Base-by-base conservation (phyloP, 2,888 invertebrate genomes). In the Mythimna albipuncta region DNA sequence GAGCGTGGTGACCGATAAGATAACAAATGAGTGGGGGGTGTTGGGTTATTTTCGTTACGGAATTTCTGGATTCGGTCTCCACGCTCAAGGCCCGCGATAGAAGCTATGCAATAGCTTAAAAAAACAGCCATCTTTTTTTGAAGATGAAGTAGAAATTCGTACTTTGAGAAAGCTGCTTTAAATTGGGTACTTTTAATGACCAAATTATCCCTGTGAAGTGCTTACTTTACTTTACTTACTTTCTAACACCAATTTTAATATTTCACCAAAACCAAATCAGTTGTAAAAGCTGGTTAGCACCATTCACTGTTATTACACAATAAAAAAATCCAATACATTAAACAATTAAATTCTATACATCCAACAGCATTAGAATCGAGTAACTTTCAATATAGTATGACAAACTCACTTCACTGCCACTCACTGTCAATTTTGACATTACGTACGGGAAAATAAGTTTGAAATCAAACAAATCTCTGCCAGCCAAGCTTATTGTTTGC, bases 321-420 rank as follows among this genome's bases (percentile, higher is more conserved):
- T 44, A 44, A 44, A 47, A 26, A 52, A 52, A n/a, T 19, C 2
- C 6, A 19, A 50, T 5, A n/a, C n/a, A n/a, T 2, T 19, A 16
- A n/a, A n/a, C n/a, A n/a, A 19, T 50, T 0, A 13, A 50, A 19
- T 50, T 47, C 38, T 16, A 69, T 58, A 41, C 2, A 10, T 19
- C 6, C 0, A 38, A n/a, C 26, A 6, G 47, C 11, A 16, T 35
- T 0, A 19, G 7, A 1, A 26, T 55, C 44, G 32, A 6, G 6
- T n/a, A 19, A 35, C 21, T n/a, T 7, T 21, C 3, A 35, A 35
- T 38, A 38, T 38, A 38, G 38, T 38, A 38, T 7, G 38, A 9
- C 38, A 9, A 9, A 47, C 4, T 71, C 41, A 50, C 41, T n/a
- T 69, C 76, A 69, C 76, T 76, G 50, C 41, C 6, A 9, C 41